phyloP scores from a whole-genome alignment of 2,888 invertebrate species.

The Steromphala cineraria region DNA sequence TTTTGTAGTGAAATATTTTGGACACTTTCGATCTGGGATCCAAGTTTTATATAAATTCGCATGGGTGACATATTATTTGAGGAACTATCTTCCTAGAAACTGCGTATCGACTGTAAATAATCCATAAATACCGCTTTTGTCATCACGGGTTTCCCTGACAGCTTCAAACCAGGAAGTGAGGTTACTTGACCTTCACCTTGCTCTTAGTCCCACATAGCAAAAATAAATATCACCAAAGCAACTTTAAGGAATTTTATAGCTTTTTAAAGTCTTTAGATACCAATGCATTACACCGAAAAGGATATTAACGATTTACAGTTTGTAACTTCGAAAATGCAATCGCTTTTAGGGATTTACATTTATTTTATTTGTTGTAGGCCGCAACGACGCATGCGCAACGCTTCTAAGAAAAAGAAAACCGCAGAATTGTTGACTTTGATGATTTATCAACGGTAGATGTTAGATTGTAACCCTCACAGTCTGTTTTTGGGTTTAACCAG shows the following conservation, averaged over 20 bases:
- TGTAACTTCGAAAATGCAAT: not conserved
- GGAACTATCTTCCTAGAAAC: too few relatives aligned
- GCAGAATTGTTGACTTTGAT: not conserved
- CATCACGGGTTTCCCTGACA: not conserved
- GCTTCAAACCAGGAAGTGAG: not conserved
- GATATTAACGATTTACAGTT: too few relatives aligned
- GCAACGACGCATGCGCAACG: not conserved
- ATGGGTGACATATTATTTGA: slow-evolving; percentile 28
- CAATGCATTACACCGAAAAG: too few relatives aligned
- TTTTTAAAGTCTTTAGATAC: too few relatives aligned
- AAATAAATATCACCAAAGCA: too few relatives aligned
- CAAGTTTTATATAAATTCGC: slow-evolving; percentile 51
- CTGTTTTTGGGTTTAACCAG: too few relatives aligned
- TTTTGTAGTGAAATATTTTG: slow-evolving; percentile 47
- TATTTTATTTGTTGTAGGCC: not conserved
- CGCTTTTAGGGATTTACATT: not conserved
- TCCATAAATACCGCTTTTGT: not conserved
- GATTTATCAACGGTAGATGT: too few relatives aligned
- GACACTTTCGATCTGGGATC: slow-evolving; percentile 34
- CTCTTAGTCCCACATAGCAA: not conserved
- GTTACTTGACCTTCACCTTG: not conserved
- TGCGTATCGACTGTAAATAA: too few relatives aligned
- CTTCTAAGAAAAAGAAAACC: not conserved
- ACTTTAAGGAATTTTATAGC: too few relatives aligned
- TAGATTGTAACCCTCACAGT: too few relatives aligned